These are phyloP conservation scores for Betta splendens DNA, from an alignment of 2,797 vertebrate genomes.

Conservation along the genomic window DNA sequence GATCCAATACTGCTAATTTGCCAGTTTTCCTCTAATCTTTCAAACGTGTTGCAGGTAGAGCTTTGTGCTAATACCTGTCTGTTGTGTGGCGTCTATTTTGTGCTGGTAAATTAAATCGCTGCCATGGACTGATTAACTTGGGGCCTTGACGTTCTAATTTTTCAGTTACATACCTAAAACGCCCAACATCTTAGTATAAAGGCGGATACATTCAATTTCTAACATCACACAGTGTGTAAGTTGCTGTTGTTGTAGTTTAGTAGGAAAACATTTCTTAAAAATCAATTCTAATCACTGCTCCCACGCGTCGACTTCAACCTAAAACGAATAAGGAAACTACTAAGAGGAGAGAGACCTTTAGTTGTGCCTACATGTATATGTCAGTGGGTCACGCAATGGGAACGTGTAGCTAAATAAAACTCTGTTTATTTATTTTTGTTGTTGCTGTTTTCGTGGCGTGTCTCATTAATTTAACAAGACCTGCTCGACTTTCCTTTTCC, in stretches of 20 bases:
- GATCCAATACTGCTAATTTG: no score
- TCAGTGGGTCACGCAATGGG: conserved; percentile 18
- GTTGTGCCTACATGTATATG: background rate
- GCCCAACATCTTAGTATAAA: conserved; percentile 1
- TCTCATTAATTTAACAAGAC: conserved; percentile 2
- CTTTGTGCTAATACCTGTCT: no score
- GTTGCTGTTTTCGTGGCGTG: background rate
- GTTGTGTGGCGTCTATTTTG: no score
- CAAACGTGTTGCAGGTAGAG: no score
- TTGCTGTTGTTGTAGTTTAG: conserved; percentile 15
- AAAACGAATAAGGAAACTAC: conserved; percentile 15
- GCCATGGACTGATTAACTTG: no score
- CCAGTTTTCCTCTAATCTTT: no score
- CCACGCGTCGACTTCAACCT: conserved; percentile 11
- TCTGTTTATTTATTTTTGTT: background rate
- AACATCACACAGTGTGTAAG: background rate
- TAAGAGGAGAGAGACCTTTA: background rate
- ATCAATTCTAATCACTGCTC: conserved; percentile 27
- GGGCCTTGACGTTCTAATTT: no score
- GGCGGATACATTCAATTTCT: background rate
- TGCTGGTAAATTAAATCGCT: no score
- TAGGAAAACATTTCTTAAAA: conserved; percentile 6
- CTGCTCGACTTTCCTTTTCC: background rate
- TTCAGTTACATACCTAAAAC: no score
- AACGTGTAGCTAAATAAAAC: conserved; percentile 11